Evolutionary conservation across 2,888 invertebrate species (phyloP).

Genomic region (Melieria omissa): DNA sequence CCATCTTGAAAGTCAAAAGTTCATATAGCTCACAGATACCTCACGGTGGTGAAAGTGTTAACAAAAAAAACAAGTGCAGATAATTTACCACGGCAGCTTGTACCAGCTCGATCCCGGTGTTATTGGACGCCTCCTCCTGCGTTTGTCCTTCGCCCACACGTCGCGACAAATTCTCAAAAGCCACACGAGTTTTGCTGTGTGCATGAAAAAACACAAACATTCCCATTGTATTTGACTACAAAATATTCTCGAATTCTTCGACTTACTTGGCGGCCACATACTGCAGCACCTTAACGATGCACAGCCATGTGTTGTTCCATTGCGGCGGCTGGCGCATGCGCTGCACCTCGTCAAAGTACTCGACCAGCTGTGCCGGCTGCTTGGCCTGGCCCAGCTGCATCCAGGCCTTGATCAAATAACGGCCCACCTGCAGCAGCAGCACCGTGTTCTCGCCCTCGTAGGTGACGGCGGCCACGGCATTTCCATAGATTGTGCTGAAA

Average conservation of each 20-base stretch:
- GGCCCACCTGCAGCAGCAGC: constrained; percentile 86
- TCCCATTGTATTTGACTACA: neutral
- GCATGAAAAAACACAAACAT: neutral
- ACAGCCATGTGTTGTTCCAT: constrained; percentile 59
- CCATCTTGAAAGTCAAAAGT: too few relatives aligned
- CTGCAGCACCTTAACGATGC: constrained; percentile 67
- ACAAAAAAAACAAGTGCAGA: too few relatives aligned
- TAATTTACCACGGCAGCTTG: constrained; percentile 80
- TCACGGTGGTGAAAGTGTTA: too few relatives aligned
- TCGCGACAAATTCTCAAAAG: constrained; percentile 76
- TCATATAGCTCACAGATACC: too few relatives aligned
- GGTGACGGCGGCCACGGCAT: constrained; percentile 87
- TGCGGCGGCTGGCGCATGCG: constrained; percentile 46
- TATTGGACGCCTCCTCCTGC: constrained; percentile 87
- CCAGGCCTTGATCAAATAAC: constrained; percentile 83
- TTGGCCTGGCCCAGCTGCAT: constrained; percentile 72
- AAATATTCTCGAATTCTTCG: neutral
- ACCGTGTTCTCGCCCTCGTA: constrained; percentile 98
- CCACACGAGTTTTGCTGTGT: constrained; percentile 76
- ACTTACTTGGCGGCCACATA: constrained; percentile 47
- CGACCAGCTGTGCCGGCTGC: constrained; percentile 74
- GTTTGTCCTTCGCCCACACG: constrained; percentile 74
- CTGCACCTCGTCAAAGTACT: constrained; percentile 70
- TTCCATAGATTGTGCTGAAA: constrained; percentile 83
- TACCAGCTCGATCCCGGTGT: constrained; percentile 83